phyloP scores from a whole-genome alignment of 2,888 invertebrate species.

The Sabatieria punctata region DNA sequence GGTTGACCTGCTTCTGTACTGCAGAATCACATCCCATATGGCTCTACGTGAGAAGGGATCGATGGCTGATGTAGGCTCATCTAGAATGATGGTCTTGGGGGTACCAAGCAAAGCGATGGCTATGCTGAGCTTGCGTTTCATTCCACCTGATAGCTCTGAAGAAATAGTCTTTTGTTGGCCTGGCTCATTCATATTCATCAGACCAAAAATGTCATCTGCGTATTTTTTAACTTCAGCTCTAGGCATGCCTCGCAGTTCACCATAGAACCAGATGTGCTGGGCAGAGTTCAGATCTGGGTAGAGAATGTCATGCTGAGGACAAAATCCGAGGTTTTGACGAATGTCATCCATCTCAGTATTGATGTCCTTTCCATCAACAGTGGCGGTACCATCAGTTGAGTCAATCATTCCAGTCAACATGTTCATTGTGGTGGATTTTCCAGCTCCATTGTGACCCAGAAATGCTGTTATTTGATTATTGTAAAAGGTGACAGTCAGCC shows the following conservation, averaged over 20 bases:
- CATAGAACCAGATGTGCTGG: conserved; percentile 10
- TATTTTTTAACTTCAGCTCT: not conserved
- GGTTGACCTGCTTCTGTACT: conserved; percentile 41
- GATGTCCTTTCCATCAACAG: not conserved
- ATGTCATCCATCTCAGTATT: not conserved
- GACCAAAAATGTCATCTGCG: not conserved
- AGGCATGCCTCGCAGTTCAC: not conserved
- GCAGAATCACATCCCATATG: conserved; percentile 62
- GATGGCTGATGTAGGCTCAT: conserved; percentile 69
- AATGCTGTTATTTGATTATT: conserved; percentile 7
- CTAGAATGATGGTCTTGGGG: conserved; percentile 60
- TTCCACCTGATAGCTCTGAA: conserved; percentile 55
- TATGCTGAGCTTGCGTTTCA: conserved; percentile 59
- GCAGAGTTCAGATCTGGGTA: conserved; percentile 5
- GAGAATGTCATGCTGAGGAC: conserved; percentile 10
- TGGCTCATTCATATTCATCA: conserved; percentile 7
- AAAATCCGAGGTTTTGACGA: not conserved
- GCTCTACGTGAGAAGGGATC: conserved; percentile 65
- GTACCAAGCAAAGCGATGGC: conserved; percentile 70
- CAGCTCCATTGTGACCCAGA: conserved; percentile 10
- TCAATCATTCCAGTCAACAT: conserved; percentile 7
- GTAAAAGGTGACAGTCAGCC: conserved; percentile 4
- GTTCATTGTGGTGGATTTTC: conserved; percentile 9
- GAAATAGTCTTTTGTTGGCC: too few relatives aligned
- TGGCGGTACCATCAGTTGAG: conserved; percentile 3